Percentiles rank a stretch among this genome's conserved stretches.
Conservation (phyloP, 2,113 vertebrate species). For the Eidolon helvum region DNA sequence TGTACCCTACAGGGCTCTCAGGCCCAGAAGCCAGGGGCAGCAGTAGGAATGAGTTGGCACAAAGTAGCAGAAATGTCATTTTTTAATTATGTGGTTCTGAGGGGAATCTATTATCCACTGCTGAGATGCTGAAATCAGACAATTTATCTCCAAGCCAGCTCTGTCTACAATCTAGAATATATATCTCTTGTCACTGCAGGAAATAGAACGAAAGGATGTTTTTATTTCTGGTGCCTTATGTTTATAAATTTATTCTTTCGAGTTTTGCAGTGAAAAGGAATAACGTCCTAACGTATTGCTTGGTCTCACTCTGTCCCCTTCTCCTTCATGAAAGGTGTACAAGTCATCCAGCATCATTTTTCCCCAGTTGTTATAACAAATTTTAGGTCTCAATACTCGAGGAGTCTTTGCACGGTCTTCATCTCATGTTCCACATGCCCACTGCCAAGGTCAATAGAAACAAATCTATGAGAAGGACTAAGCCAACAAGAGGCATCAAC, state of each 20-base stretch:
- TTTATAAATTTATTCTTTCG: conserved; percentile 80
- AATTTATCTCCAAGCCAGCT: conserved; percentile 84
- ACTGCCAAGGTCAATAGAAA: neutral
- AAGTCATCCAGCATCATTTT: neutral
- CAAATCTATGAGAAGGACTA: neutral
- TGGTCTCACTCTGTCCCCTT: neutral
- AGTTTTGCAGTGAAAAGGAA: conserved; percentile 2
- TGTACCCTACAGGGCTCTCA: conserved; percentile 63
- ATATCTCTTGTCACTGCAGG: conserved; percentile 81
- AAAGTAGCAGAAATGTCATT: conserved; percentile 80
- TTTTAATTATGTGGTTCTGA: conserved; percentile 86
- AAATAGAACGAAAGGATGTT: conserved; percentile 78
- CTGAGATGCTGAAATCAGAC: conserved; percentile 83
- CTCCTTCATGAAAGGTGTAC: neutral
- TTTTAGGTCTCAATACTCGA: neutral
- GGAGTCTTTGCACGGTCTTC: neutral
- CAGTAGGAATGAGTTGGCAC: conserved; percentile 65
- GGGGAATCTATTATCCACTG: conserved; percentile 83
- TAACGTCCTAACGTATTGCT: conserved; percentile 4
- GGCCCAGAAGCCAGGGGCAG: conserved; percentile 72
- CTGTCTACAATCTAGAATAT: conserved; percentile 80
- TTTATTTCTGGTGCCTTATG: conserved; percentile 80
- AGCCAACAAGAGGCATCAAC: neutral
- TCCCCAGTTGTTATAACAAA: neutral
- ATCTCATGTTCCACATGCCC: neutral